Conservation (phyloP, 1,140 invertebrate genomes). For the Andricus grossulariae region DNA sequence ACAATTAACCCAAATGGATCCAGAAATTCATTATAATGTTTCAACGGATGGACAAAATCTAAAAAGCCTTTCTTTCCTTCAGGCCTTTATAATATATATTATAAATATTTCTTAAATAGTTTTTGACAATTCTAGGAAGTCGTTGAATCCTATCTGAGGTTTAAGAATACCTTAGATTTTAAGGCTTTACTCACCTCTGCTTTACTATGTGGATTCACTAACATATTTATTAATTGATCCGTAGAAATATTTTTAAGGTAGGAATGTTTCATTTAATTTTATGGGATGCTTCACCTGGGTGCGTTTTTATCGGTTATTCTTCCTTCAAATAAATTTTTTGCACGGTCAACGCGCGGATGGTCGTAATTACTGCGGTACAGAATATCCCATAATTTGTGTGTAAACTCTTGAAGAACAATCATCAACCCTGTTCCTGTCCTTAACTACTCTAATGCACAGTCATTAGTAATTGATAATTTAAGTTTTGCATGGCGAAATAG, state of each 20-base stretch:
- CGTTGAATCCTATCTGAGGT: not conserved
- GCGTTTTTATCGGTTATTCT: not conserved
- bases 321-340: not conserved
- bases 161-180: not conserved
- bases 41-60: too few relatives aligned
- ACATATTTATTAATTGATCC: slow-evolving; percentile 15
- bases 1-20: too few relatives aligned
- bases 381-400: slow-evolving; percentile 5
- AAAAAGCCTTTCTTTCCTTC: too few relatives aligned
- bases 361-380: not conserved
- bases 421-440: not conserved
- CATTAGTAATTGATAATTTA: slow-evolving; percentile 6
- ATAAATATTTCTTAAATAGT: too few relatives aligned
- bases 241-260: not conserved
- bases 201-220: not conserved
- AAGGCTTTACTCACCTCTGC: not conserved
- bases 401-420: not conserved
- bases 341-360: not conserved
- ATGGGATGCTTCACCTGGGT: too few relatives aligned
- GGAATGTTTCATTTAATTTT: not conserved
- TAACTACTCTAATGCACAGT: not conserved
- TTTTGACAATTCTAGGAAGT: too few relatives aligned
- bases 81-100: too few relatives aligned
- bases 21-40: too few relatives aligned
- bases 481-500: not conserved